Conservation (phyloP, 2,113 vertebrate genomes). For the Neodontobutis hainanensis region DNA sequence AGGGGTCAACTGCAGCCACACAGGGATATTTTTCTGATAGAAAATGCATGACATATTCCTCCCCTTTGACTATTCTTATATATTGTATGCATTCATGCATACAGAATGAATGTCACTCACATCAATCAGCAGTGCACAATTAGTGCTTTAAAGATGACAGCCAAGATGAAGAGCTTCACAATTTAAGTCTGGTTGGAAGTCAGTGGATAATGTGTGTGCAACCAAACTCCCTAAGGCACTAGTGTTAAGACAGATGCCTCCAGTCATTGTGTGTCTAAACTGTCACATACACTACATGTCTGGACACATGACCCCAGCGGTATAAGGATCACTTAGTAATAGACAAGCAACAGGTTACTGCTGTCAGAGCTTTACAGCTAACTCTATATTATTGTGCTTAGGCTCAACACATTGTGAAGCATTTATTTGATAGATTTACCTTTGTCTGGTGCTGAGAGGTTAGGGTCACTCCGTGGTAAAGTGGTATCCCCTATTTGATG, state of each 20-base stretch:
- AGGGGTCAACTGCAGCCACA: not conserved
- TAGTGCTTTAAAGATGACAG: conserved; percentile 1
- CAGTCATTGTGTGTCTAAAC: conserved; percentile 21
- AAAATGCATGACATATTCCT: conserved; percentile 24
- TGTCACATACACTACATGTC: conserved; percentile 23
- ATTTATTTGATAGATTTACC: conserved; percentile 70
- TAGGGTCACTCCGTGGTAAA: conserved; percentile 93
- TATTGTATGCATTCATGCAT: conserved; percentile 35
- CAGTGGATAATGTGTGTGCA: conserved; percentile 15
- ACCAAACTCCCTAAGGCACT: conserved; percentile 21
- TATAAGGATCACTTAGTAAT: not conserved
- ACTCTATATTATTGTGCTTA: not conserved
- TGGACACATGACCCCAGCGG: conserved; percentile 10
- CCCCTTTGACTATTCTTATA: not conserved
- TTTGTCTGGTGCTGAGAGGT: conserved; percentile 91
- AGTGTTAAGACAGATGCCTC: conserved; percentile 28
- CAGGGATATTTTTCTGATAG: not conserved
- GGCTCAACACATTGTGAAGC: not conserved
- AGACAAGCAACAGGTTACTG: not conserved
- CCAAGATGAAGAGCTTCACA: conserved; percentile 19
- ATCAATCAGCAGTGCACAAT: conserved; percentile 22
- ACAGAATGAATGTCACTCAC: conserved; percentile 32
- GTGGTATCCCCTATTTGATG: conserved; percentile 89
- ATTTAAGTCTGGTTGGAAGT: conserved; percentile 15
- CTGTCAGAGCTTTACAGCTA: not conserved